A percentile compares a stretch with the other conserved stretches of the same genome.
phyloP scores from a whole-genome alignment of 1,140 invertebrate genomes.

The Scaptomyza montana region DNA sequence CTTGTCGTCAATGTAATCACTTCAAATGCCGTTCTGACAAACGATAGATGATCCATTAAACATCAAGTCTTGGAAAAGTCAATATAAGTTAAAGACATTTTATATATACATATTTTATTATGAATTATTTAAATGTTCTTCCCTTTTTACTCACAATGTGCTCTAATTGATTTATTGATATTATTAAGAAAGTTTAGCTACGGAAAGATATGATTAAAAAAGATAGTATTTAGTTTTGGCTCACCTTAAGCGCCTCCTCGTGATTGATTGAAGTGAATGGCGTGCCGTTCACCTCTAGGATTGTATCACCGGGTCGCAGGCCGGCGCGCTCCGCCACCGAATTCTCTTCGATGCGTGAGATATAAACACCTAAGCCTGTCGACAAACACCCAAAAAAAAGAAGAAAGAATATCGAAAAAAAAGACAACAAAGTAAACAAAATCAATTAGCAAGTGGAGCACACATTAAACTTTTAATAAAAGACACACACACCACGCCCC shows the following conservation, averaged over 20 bases:
- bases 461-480: conserved; percentile 67
- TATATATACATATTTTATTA: not conserved
- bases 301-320: conserved; percentile 93
- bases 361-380: conserved; percentile 92
- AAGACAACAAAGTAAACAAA: conserved; percentile 22
- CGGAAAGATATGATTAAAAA: conserved; percentile 56
- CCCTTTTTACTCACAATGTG: conserved; percentile 26
- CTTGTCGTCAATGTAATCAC: not conserved
- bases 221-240: conserved; percentile 47
- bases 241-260: conserved; percentile 94
- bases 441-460: conserved; percentile 65
- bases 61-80: not conserved
- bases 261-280: conserved; percentile 94
- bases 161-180: conserved; percentile 66
- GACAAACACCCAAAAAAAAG: conserved; percentile 55
- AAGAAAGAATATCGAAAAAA: conserved; percentile 20
- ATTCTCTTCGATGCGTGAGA: conserved; percentile 93
- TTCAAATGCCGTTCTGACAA: not conserved
- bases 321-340: conserved; percentile 93
- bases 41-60: not conserved
- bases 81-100: not conserved
- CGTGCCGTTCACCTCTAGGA: conserved; percentile 94
- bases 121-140: not conserved
- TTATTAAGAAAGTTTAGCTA: conserved; percentile 60
- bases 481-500: conserved; percentile 19